Conservation (phyloP, 2,888 invertebrate genomes). For the Hyppa rectilinea region DNA sequence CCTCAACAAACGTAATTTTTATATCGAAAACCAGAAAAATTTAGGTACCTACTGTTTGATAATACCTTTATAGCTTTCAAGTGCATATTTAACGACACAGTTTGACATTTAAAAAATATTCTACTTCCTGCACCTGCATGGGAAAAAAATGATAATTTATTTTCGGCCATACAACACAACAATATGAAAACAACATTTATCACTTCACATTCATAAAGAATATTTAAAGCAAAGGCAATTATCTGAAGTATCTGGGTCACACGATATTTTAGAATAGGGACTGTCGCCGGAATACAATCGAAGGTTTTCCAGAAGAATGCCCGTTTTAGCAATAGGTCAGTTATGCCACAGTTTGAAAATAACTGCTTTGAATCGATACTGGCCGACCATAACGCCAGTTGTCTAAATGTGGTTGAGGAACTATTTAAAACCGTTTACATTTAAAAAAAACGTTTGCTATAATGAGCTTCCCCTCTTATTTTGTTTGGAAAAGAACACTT, state of each 20-base stretch:
- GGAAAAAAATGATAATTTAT: neutral
- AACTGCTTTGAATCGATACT: neutral
- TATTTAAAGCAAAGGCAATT: slow-evolving; percentile 29
- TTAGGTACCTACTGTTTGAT: too few relatives aligned
- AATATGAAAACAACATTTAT: neutral
- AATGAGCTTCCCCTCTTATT: too few relatives aligned
- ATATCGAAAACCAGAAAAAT: too few relatives aligned
- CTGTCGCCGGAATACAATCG: slow-evolving; percentile 41
- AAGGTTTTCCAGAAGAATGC: slow-evolving; percentile 26
- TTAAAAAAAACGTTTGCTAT: too few relatives aligned
- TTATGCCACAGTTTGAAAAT: slow-evolving; percentile 15
- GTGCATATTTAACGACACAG: neutral
- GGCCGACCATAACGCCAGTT: too few relatives aligned
- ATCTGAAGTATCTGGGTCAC: slow-evolving; percentile 46
- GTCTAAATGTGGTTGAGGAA: neutral
- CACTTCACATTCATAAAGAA: neutral
- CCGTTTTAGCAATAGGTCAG: slow-evolving; percentile 19
- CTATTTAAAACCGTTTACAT: too few relatives aligned
- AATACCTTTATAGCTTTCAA: neutral
- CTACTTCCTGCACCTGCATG: too few relatives aligned
- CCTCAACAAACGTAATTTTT: too few relatives aligned
- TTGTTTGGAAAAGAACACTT: too few relatives aligned
- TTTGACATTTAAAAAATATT: neutral
- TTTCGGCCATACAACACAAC: neutral
- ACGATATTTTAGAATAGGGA: slow-evolving; percentile 51